These are phyloP conservation scores for Ceratosolen solmsi DNA, from an alignment of 1,140 invertebrate species.

Conservation along the genomic window DNA sequence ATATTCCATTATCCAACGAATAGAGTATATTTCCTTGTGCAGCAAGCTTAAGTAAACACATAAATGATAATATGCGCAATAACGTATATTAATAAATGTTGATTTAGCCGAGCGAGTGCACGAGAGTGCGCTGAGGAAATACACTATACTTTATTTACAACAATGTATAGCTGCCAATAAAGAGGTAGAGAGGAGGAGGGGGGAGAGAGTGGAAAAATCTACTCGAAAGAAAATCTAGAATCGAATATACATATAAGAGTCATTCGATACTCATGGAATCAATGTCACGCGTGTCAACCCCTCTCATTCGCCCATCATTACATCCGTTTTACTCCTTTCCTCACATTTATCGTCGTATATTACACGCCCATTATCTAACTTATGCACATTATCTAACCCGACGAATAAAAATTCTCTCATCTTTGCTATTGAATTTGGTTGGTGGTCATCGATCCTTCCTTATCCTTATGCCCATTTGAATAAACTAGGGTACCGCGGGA, in stretches of 20 bases:
- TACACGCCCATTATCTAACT: neutral
- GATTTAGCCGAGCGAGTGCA: neutral
- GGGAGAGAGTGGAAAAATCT: neutral
- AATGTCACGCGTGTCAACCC: constrained; percentile 4
- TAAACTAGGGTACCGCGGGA: neutral
- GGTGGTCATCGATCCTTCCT: neutral
- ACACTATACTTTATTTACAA: neutral
- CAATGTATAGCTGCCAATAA: neutral
- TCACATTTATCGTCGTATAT: constrained; percentile 6
- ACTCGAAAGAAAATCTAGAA: neutral
- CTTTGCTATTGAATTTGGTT: neutral
- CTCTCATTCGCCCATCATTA: neutral
- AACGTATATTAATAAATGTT: too few species aligned
- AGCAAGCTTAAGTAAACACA: too few species aligned
- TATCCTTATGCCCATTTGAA: neutral
- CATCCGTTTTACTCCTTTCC: neutral
- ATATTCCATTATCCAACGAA: too few species aligned
- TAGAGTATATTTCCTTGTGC: too few species aligned
- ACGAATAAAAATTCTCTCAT: neutral
- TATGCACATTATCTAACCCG: neutral
- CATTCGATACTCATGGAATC: constrained; percentile 25
- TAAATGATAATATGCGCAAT: too few species aligned
- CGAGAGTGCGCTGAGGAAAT: neutral
- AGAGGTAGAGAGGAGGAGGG: neutral
- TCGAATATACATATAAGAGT: neutral